Percentiles rank a stretch among this genome's conserved stretches.
Conservation (phyloP, 2,797 vertebrate species). For the Hydrophis major region DNA sequence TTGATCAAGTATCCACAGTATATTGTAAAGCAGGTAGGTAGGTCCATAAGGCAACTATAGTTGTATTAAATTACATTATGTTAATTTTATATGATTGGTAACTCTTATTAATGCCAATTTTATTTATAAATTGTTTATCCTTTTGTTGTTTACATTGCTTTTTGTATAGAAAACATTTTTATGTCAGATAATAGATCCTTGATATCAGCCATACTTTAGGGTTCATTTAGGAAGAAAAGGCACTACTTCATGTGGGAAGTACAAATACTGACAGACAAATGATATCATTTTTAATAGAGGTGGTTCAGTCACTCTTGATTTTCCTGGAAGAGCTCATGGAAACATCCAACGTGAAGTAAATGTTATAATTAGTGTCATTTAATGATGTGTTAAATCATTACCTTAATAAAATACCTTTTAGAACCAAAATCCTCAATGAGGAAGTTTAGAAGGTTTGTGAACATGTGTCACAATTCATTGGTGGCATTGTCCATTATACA, state of each 20-base stretch:
- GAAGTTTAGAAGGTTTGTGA: neutral
- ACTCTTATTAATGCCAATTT: neutral
- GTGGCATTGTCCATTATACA: neutral
- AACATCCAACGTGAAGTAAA: neutral
- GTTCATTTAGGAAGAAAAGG: neutral
- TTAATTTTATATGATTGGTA: neutral
- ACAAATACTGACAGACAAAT: neutral
- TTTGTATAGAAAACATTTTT: neutral
- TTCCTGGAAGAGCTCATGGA: neutral
- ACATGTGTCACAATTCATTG: neutral
- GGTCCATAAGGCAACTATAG: neutral
- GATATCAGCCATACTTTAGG: neutral
- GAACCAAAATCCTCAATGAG: neutral
- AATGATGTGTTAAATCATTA: neutral
- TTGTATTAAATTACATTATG: neutral
- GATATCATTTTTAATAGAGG: neutral
- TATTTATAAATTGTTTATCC: neutral
- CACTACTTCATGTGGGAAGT: neutral
- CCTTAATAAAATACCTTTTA: neutral
- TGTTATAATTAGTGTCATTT: neutral
- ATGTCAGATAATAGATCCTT: neutral
- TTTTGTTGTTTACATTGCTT: neutral
- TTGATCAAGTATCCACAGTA: neutral
- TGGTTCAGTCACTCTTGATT: neutral
- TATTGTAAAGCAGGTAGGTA: neutral